A percentile compares a stretch with the other conserved stretches of the same genome.
These are phyloP conservation scores for Champsocephalus gunnari DNA, from an alignment of 2,797 vertebrate species.

Conservation along the genomic window DNA sequence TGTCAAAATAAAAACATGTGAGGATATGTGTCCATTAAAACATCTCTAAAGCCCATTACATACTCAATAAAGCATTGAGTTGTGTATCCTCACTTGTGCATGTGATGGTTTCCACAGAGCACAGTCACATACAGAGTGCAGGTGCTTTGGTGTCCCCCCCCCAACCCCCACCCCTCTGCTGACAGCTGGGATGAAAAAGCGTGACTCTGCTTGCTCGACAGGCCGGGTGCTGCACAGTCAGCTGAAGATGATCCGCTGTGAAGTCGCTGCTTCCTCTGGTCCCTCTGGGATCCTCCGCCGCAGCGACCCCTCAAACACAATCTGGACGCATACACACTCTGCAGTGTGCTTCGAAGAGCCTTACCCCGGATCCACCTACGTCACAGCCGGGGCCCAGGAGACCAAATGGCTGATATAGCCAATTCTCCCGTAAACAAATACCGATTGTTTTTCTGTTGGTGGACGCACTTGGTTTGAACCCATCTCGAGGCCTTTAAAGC, in stretches of 20 bases:
- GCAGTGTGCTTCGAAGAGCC: slow-evolving; percentile 16
- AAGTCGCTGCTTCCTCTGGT: slow-evolving; percentile 45
- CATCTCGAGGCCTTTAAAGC: background rate
- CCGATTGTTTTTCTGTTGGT: background rate
- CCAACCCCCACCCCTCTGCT: slow-evolving; percentile 18
- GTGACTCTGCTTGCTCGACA: slow-evolving; percentile 13
- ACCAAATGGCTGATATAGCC: background rate
- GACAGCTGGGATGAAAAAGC: slow-evolving; percentile 48
- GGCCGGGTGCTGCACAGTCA: slow-evolving; percentile 49
- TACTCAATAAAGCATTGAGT: background rate
- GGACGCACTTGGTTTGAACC: slow-evolving; percentile 10
- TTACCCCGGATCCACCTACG: slow-evolving; percentile 11
- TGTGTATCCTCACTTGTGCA: background rate
- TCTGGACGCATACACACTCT: slow-evolving; percentile 12
- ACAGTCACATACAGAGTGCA: background rate
- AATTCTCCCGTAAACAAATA: background rate
- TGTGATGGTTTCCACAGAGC: background rate
- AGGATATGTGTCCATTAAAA: background rate
- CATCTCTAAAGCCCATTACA: background rate
- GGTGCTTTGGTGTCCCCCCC: slow-evolving; percentile 9
- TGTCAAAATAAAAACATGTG: too few species aligned
- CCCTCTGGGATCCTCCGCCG: slow-evolving; percentile 13
- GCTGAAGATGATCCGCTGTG: slow-evolving; percentile 69
- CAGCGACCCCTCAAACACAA: slow-evolving; percentile 15
- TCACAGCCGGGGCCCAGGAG: slow-evolving; percentile 20